Conservation (phyloP, 1,140 invertebrate genomes). For the Berghia stephanieae region DNA sequence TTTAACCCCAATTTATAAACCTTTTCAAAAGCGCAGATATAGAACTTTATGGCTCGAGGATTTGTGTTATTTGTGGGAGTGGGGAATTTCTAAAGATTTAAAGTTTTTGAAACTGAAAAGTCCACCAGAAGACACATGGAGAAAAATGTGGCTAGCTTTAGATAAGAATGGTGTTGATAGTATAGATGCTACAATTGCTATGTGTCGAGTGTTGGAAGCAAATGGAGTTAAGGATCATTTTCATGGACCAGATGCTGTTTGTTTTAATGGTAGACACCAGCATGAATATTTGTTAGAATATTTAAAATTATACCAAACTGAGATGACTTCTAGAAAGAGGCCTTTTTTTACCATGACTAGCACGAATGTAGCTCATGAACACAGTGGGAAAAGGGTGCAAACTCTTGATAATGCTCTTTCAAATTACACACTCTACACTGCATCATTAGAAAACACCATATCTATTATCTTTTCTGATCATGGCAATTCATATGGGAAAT, state of each 20-base stretch:
- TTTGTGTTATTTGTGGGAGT: constrained; percentile 62
- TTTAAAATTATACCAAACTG: constrained; percentile 49
- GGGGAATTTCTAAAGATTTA: constrained; percentile 62
- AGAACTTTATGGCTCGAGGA: constrained; percentile 62
- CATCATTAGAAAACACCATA: constrained; percentile 48
- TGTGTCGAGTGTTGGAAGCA: constrained; percentile 53
- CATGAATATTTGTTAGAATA: constrained; percentile 62
- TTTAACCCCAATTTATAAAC: constrained; percentile 43
- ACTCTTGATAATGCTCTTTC: constrained; percentile 54
- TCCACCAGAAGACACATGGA: constrained; percentile 39
- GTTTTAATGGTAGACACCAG: constrained; percentile 59
- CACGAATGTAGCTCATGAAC: constrained; percentile 61
- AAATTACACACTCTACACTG: constrained; percentile 39
- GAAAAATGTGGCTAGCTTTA: constrained; percentile 37
- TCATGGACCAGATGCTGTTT: constrained; percentile 55
- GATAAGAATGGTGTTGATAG: constrained; percentile 42
- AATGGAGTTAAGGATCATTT: constrained; percentile 59
- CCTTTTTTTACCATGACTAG: constrained; percentile 53
- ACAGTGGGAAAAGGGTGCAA: constrained; percentile 55
- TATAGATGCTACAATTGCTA: constrained; percentile 51
- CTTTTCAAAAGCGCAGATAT: constrained; percentile 50
- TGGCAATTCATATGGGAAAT: constrained; percentile 62
- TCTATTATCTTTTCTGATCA: constrained; percentile 63
- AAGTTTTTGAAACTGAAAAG: constrained; percentile 49
- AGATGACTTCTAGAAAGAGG: constrained; percentile 12